These are phyloP conservation scores for Micromys minutus DNA, from an alignment of 2,113 vertebrate species.

Conservation along the genomic window DNA sequence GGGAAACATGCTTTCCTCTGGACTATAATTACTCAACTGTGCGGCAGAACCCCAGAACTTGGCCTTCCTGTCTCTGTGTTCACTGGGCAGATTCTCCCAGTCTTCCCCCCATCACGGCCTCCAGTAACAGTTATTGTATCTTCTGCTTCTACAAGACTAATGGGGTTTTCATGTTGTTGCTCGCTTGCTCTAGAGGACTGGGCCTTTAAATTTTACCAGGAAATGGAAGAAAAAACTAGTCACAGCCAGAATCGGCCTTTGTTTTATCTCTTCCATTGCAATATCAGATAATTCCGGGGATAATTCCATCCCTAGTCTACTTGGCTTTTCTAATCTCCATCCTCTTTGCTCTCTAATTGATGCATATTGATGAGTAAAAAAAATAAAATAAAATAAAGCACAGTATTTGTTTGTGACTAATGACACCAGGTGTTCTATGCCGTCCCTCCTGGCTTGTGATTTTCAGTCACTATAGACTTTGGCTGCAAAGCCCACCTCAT, in stretches of 20 bases:
- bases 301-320: slow-evolving; percentile 47
- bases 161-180: not conserved
- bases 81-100: not conserved
- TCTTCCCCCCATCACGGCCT: not conserved
- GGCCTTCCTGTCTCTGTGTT: not conserved
- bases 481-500: not conserved
- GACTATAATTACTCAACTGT: not conserved
- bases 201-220: not conserved
- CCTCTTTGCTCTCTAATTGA: slow-evolving; percentile 69
- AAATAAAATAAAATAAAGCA: too few species aligned
- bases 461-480: not conserved
- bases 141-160: not conserved
- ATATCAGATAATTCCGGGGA: slow-evolving; percentile 53
- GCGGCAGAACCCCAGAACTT: not conserved
- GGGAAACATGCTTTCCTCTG: too few species aligned
- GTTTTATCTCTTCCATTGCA: not conserved
- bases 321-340: slow-evolving; percentile 58
- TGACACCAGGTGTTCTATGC: not conserved
- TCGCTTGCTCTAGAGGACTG: not conserved
- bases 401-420: not conserved
- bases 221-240: slow-evolving; percentile 17
- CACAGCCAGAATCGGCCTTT: not conserved
- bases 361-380: slow-evolving; percentile 49
- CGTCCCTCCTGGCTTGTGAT: not conserved
- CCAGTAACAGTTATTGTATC: not conserved